Base-by-base conservation (phyloP, 1,140 invertebrate species). In the Acromyrmex heyeri region DNA sequence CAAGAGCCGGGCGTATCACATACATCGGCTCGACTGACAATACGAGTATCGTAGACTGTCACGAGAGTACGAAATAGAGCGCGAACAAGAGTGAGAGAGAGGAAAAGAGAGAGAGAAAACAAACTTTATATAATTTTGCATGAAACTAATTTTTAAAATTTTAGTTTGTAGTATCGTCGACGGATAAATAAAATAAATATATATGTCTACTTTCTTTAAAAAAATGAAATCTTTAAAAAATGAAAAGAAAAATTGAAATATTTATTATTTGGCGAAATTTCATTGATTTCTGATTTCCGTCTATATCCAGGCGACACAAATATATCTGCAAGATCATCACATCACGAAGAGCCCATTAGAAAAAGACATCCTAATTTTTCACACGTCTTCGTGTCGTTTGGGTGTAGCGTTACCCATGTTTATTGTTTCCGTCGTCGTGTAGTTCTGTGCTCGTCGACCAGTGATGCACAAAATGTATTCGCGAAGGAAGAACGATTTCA, bases 71-170 rank as follows among this genome's bases (percentile, higher is more conserved):
- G 78, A 86, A 61, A 53, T 48, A 88, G 64, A 89, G 69, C 81
- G 67, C 38, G 38, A 69, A 24, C 5, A 78, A 83, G 27, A 87
- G 53, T 82, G 55, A 65, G 62, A 79, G 53, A 88, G 67, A 90
- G 38, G 64, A 73, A 88, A 67, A 91, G 57, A 89, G 61, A 93
- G 62, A 89, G 62, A 93, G 62, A 90, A 75, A 90, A 88, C 65
- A 81, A 87, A 81, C 87, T 91, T 91, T 91, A 88, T 91, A 92
- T 85, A 83, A 87, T 86, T 91, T 93, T 93, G 92, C 91, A 92
- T 93, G 93, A 55, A 91, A 88, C 61, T 92, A 88, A 87, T 93
- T 94, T 93, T 93, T 91, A 87, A 89, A 92, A 90, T 93, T 93
- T 93, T 92, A 93, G 91, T 92, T 92, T 94, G 92, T 94, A 93